Base-by-base conservation (phyloP, 2,888 invertebrate genomes). In the Antheraea yamamai region DNA sequence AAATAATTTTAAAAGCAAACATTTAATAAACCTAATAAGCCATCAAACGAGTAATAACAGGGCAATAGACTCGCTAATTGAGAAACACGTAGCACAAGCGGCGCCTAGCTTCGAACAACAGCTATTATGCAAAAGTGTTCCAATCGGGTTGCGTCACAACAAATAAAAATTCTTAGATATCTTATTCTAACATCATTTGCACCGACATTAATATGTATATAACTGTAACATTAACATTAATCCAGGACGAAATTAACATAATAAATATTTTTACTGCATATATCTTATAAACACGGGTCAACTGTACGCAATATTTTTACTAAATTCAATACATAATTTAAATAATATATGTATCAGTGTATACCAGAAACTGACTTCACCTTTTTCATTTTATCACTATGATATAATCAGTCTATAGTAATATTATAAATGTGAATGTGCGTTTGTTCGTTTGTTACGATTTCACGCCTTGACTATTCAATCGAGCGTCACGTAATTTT, bases 41-140 rank as follows among this genome's bases (percentile, higher is more conserved):
- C n/a, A 47, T 51, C 20, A 66, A 74, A 74, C 3, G 66, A 51
- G 23, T 64, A 74, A 73, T 64, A 74, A 73, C 30, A 73, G 73
- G 61, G 18, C 47, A 51, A 66, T 51, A 26, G 64, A 52, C 66
- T 66, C 30, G 8, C 23, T 74, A 74, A 74, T 66, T 26, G 47
- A 70, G 70, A 66, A 64, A 74, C 73, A 51, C 51, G 64, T 51
- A 47, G 30, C 66, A 64, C 51, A 18, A 74, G 66, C 61, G 66
- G 66, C 73, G 73, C 52, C 66, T 51, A 66, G 18, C 8, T 75
- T 77, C 75, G 47, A 61, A 76, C 23, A 77, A 75, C 77, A 55
- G 72, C 70, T 74, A 74, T 79, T 79, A 77, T 79, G 79, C 76
- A 79, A 78, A 76, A 30, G 58, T 71, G 18, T 73, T 75, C 72